Percentiles rank a stretch among this genome's conserved stretches.
Evolutionary conservation across 2,113 vertebrate species (phyloP).

Genomic region (Strix uralensis): DNA sequence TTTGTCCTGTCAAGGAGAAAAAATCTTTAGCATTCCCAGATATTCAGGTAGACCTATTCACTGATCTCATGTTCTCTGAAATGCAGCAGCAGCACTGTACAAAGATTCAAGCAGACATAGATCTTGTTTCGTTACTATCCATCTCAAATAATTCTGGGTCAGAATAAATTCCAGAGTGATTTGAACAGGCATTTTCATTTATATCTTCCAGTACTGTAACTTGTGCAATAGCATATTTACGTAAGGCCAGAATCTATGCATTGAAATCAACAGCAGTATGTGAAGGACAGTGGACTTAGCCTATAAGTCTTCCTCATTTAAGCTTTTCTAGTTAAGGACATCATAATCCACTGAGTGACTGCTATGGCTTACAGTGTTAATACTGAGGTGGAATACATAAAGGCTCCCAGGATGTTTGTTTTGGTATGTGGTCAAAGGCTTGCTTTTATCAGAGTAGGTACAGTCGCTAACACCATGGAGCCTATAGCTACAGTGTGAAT

Average conservation of each 20-base stretch:
- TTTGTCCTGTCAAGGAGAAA: background rate
- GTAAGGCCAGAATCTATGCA: background rate
- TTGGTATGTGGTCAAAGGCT: background rate
- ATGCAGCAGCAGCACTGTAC: background rate
- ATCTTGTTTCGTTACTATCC: background rate
- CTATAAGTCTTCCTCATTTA: background rate
- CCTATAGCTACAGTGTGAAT: background rate
- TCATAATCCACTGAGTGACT: background rate
- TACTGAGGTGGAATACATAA: background rate
- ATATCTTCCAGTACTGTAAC: background rate
- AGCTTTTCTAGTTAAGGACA: background rate
- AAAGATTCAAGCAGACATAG: background rate
- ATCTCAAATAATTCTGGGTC: background rate
- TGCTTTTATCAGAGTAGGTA: background rate
- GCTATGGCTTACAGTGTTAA: background rate
- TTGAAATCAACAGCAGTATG: background rate
- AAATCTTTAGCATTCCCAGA: background rate
- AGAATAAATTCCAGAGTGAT: background rate
- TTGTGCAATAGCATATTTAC: background rate
- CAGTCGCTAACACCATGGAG: background rate
- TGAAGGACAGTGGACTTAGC: background rate
- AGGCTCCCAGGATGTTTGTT: accelerated
- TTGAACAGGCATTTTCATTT: background rate
- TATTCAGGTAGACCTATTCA: background rate
- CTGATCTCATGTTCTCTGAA: background rate